Evolutionary conservation across 2,888 invertebrate genomes (phyloP).

Genomic region (Diploptera punctata): DNA sequence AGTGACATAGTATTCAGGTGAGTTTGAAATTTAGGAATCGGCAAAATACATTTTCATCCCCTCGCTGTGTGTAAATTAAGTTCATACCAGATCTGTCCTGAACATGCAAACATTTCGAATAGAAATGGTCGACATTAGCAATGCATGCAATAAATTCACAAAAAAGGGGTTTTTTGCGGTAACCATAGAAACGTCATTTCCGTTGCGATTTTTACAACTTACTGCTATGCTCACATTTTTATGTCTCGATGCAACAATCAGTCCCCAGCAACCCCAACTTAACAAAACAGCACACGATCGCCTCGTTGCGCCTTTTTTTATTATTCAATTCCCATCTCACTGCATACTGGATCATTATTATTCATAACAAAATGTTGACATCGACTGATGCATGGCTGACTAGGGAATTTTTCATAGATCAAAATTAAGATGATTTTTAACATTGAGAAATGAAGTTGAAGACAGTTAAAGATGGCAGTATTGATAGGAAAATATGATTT

Average conservation of each 20-base stretch:
- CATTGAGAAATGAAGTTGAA: background rate
- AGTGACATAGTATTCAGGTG: no score
- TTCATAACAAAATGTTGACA: constrained; percentile 9
- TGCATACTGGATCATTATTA: background rate
- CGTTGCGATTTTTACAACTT: constrained; percentile 19
- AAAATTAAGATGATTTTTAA: background rate
- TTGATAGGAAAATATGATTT: background rate
- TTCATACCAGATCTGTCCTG: no score
- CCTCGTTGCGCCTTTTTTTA: background rate
- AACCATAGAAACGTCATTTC: background rate
- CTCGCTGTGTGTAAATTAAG: no score
- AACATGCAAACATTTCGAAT: no score
- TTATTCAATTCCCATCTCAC: background rate
- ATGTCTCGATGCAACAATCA: background rate
- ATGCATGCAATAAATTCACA: background rate
- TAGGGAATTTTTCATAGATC: background rate
- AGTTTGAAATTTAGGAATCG: no score
- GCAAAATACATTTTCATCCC: no score
- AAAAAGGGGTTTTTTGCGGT: background rate
- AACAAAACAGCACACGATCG: background rate
- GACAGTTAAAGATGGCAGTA: background rate
- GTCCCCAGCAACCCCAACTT: background rate
- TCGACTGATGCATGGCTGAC: background rate
- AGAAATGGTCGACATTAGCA: no score
- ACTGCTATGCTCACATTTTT: background rate